Base-by-base conservation (phyloP, 2,888 invertebrate genomes). In the Parochlus steinenii region DNA sequence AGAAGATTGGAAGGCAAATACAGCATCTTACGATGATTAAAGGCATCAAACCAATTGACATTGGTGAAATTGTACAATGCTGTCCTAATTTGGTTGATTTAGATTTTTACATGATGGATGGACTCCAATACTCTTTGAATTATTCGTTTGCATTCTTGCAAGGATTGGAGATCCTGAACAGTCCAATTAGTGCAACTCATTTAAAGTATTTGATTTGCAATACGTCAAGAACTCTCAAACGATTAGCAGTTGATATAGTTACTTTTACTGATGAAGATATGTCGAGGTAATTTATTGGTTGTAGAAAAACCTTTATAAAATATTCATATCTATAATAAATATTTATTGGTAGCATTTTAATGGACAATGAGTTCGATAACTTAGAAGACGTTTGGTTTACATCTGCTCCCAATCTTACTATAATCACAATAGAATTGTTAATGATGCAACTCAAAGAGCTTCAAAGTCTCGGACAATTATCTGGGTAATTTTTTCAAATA, bases 321-420 rank as follows among this genome's bases (percentile, higher is more conserved):
- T 6, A 6, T 18, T 20, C 6, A 18, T 20, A 8, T 6, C 14
- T 17, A 14, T 20, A 6, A n/a, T 22, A 18, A 46, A 20, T 18
- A 24, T 34, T 23, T 29, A 32, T 41, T 59, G 67, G 45, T 57
- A 71, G 75, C 48, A 63, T 77, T 50, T 63, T 75, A 42, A 68
- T 69, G 12, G 69, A 74, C 32, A 63, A 71, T 50, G 68, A 71
- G 44, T 72, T 77, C 46, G 58, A 63, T 20, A 54, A 64, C 40
- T 56, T 77, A 26, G 75, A 76, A 57, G 69, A 71, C 39, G 58
- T 77, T 38, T 74, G 75, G 73, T 71, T 77, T 44, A 73, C 74
- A 2, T 64, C 69, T 47, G 76, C 76, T 0, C 69, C 70, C 6
- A 67, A 69, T 31, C 56, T 77, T 18, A 71, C 75, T 0, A 52